Conservation (phyloP, 2,888 invertebrate genomes). For the Sphaerophoria rueppellii region DNA sequence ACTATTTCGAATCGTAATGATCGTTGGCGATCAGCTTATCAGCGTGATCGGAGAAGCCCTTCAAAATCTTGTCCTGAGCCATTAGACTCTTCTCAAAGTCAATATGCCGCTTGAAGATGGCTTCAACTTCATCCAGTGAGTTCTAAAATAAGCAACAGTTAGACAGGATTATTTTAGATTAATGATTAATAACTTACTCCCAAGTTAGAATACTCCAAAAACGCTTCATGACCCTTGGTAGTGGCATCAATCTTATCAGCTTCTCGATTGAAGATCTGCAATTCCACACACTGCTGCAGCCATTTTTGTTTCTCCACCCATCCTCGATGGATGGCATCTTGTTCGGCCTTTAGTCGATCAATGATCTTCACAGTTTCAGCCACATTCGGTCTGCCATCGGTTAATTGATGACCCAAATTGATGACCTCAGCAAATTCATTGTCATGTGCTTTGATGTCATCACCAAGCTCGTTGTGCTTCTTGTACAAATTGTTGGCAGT, state of each 20-base stretch:
- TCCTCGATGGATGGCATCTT: conserved; percentile 88
- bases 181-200: conserved; percentile 86
- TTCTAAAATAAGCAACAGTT: conserved; percentile 83
- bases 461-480: conserved; percentile 93
- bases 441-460: conserved; percentile 94
- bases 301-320: conserved; percentile 94
- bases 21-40: conserved; percentile 89
- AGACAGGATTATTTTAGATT: background rate
- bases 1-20: conserved; percentile 92
- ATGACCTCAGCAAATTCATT: conserved; percentile 94
- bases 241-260: conserved; percentile 98
- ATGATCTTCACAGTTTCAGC: conserved; percentile 90
- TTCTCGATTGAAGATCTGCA: conserved; percentile 96
- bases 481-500: conserved; percentile 95
- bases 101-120: conserved; percentile 94
- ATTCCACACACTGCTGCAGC: conserved; percentile 92
- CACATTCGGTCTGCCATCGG: conserved; percentile 89
- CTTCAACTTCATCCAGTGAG: conserved; percentile 95
- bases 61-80: conserved; percentile 96
- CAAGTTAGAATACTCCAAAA: conserved; percentile 92
- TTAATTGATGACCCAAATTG: conserved; percentile 89
- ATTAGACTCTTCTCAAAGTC: conserved; percentile 95
- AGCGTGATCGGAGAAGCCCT: conserved; percentile 91
- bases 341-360: conserved; percentile 88
- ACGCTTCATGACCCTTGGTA: conserved; percentile 96